Conservation (phyloP, 2,888 invertebrate genomes). For the Ichneumoninae sp. region DNA sequence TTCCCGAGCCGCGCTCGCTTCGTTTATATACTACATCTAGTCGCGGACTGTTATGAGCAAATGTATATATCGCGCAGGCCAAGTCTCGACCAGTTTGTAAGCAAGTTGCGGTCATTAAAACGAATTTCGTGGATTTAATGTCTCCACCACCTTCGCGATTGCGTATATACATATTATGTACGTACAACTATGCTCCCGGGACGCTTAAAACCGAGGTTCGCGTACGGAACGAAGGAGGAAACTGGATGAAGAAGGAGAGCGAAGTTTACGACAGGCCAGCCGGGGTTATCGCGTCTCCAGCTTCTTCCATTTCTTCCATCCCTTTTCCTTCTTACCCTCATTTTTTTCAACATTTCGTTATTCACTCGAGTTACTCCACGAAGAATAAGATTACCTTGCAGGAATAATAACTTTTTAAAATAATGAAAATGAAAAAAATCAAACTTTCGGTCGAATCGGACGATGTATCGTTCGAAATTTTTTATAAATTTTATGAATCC, state of each 20-base stretch:
- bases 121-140: conserved; percentile 83
- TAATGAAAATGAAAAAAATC: too few species aligned
- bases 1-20: conserved; percentile 68
- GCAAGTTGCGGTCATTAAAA: conserved; percentile 83
- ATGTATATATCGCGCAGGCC: conserved; percentile 56
- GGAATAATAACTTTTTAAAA: neutral
- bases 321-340: conserved; percentile 48
- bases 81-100: conserved; percentile 81
- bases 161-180: conserved; percentile 27
- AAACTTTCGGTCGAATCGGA: neutral
- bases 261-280: conserved; percentile 59
- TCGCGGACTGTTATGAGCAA: conserved; percentile 56
- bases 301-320: conserved; percentile 50
- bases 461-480: too few species aligned
- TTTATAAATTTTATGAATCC: too few species aligned
- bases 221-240: conserved; percentile 21
- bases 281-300: conserved; percentile 58
- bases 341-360: conserved; percentile 37
- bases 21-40: conserved; percentile 49
- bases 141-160: conserved; percentile 72
- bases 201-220: conserved; percentile 54
- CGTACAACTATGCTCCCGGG: conserved; percentile 33
- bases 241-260: conserved; percentile 29
- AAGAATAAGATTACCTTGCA: neutral
- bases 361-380: conserved; percentile 15